Percentiles rank a stretch among this genome's conserved stretches.
Evolutionary conservation across 2,113 vertebrate species (phyloP).

Genomic region (Pogonocichla stellata): DNA sequence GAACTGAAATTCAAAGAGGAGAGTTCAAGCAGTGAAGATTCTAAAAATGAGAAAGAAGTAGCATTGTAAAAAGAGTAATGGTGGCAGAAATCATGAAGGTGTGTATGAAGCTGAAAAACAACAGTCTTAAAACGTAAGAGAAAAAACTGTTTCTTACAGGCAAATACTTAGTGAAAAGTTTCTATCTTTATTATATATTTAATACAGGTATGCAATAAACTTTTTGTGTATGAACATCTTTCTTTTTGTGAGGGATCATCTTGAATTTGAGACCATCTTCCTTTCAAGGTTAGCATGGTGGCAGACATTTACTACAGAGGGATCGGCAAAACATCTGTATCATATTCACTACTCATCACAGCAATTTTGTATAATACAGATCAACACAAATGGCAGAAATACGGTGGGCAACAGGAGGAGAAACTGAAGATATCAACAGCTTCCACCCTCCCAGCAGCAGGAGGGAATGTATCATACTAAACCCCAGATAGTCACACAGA

Average conservation of each 20-base stretch:
- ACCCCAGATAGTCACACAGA: neutral
- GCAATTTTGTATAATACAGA: neutral
- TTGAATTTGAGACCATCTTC: neutral
- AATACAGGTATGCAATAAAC: neutral
- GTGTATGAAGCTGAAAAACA: neutral
- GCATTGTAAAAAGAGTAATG: neutral
- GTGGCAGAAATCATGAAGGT: neutral
- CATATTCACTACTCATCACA: neutral
- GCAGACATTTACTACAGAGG: neutral
- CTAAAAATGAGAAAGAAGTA: neutral
- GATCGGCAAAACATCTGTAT: neutral
- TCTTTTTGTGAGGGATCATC: neutral
- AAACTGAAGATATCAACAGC: neutral
- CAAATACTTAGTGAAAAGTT: neutral
- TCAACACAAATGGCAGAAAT: neutral
- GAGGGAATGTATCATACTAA: neutral
- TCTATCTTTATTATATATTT: neutral
- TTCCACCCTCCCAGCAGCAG: neutral
- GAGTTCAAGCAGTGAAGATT: neutral
- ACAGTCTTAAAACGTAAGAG: neutral
- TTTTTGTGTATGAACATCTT: neutral
- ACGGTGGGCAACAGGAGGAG: neutral
- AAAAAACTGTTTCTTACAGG: neutral
- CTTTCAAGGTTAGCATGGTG: neutral
- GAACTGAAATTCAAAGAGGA: neutral